These are phyloP conservation scores for Sinhomidia bicolor DNA, from an alignment of 2,888 invertebrate species.

Conservation along the genomic window DNA sequence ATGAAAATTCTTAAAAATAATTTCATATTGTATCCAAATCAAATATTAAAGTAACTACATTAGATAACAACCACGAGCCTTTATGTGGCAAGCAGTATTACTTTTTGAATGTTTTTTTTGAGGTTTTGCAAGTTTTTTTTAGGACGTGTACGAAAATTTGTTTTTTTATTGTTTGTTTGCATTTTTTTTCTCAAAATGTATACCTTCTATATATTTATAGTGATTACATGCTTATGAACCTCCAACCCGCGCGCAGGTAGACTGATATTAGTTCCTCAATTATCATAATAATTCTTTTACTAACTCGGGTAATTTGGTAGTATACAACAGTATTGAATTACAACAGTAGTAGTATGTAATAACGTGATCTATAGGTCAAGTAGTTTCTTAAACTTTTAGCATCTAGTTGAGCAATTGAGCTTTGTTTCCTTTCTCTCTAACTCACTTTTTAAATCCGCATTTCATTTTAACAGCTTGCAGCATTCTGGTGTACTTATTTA, in stretches of 20 bases:
- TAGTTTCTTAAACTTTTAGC: conserved; percentile 1
- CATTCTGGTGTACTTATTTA: too few relatives aligned
- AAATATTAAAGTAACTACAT: not conserved
- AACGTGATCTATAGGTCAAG: conserved; percentile 18
- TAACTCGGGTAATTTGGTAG: not conserved
- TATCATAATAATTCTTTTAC: not conserved
- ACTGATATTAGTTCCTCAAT: too few relatives aligned
- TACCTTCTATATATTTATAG: not conserved
- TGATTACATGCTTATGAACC: not conserved
- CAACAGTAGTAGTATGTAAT: too few relatives aligned
- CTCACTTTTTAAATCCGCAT: conserved; percentile 8
- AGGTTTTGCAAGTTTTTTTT: not conserved
- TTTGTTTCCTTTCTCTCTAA: conserved; percentile 62
- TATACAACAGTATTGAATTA: not conserved
- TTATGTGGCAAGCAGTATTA: not conserved
- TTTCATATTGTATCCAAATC: conserved; percentile 11
- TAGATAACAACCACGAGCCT: not conserved
- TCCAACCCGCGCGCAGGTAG: not conserved
- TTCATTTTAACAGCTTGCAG: not conserved
- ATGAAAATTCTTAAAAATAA: not conserved
- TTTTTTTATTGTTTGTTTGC: too few relatives aligned
- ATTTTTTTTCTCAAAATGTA: conserved; percentile 1
- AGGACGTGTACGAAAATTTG: conserved; percentile 1
- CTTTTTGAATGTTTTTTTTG: not conserved
- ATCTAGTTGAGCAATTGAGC: conserved; percentile 75